These are phyloP conservation scores for Haliaeetus leucogaster DNA, from an alignment of 2,113 vertebrate species.

Conservation along the genomic window DNA sequence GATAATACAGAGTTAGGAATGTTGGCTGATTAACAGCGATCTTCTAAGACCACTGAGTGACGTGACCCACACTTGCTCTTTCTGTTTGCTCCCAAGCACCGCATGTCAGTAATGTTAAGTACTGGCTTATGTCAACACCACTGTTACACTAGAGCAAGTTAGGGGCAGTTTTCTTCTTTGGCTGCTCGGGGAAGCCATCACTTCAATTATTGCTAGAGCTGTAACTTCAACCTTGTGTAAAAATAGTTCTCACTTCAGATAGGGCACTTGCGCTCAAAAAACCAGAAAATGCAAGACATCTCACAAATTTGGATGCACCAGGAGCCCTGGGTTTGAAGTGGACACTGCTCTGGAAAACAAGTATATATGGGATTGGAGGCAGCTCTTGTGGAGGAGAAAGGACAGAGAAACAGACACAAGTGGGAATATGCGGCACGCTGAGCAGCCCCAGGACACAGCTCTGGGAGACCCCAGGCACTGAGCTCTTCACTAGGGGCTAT, in stretches of 20 bases:
- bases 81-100: neutral
- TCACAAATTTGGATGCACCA: neutral
- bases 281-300: neutral
- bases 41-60: neutral
- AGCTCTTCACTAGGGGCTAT: neutral
- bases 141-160: neutral
- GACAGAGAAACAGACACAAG: neutral
- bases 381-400: neutral
- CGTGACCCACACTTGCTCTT: fast-evolving
- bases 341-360: neutral
- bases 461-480: neutral
- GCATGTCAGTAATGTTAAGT: neutral
- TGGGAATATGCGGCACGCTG: neutral
- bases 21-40: neutral
- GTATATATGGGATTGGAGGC: neutral
- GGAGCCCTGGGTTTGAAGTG: neutral
- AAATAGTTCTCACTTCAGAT: neutral
- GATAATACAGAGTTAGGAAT: neutral
- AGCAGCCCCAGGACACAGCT: neutral
- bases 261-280: neutral
- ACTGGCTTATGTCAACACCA: neutral
- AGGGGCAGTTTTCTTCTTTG: neutral
- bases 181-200: neutral
- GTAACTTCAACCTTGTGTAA: neutral
- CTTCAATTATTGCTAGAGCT: neutral